Conservation (phyloP, 2,797 vertebrate genomes). For the Gambelia wislizenii region DNA sequence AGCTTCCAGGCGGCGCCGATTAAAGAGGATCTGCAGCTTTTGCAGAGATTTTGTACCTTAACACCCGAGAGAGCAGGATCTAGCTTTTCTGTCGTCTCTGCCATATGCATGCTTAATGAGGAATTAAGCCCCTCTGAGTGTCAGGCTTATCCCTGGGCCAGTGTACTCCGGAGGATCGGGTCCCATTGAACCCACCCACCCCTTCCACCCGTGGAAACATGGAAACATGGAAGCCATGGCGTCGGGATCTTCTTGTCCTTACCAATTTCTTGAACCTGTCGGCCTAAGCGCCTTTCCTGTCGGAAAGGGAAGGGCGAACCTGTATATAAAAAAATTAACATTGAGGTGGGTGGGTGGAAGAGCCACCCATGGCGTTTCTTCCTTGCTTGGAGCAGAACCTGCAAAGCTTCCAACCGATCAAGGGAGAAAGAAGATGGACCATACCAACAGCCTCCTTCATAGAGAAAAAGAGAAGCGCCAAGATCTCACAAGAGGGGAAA, state of each 20-base stretch:
- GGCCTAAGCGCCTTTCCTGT: slow-evolving; percentile 9
- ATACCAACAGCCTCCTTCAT: too few relatives aligned
- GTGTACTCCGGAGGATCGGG: neutral
- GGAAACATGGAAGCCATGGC: neutral
- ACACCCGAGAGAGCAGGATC: neutral
- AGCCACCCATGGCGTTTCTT: neutral
- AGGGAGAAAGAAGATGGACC: neutral
- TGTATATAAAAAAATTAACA: neutral
- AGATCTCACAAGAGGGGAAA: neutral
- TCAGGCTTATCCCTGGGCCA: neutral
- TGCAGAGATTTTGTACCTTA: neutral
- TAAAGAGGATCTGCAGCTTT: slow-evolving; percentile 9
- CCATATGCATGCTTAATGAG: neutral
- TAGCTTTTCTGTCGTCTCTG: neutral
- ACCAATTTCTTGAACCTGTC: slow-evolving; percentile 47
- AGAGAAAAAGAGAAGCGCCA: neutral
- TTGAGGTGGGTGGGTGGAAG: neutral
- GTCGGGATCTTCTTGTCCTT: slow-evolving; percentile 58
- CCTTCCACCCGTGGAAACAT: neutral
- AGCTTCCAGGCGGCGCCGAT: slow-evolving; percentile 42
- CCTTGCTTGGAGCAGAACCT: neutral
- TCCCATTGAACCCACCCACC: neutral
- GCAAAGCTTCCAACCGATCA: slow-evolving; percentile 7
- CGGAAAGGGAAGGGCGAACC: neutral
- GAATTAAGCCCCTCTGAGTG: neutral